These are phyloP conservation scores for Promerops cafer DNA, from an alignment of 2,113 vertebrate species.

Conservation along the genomic window DNA sequence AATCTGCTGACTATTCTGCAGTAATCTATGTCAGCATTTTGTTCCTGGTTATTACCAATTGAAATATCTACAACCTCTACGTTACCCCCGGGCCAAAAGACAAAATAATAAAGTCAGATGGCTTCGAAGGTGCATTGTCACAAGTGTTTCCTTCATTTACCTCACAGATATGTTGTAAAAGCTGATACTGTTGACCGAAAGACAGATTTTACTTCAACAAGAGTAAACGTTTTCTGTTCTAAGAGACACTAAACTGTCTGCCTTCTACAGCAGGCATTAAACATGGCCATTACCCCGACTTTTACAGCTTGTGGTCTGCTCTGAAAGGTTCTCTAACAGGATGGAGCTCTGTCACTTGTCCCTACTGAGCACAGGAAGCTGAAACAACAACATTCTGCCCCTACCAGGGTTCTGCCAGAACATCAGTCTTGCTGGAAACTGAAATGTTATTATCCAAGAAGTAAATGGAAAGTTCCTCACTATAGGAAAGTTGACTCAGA, in stretches of 20 bases:
- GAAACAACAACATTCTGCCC: neutral
- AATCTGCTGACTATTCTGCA: neutral
- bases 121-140: neutral
- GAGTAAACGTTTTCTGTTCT: neutral
- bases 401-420: neutral
- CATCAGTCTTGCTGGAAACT: neutral
- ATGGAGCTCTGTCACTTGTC: neutral
- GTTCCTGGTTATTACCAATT: neutral
- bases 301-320: neutral
- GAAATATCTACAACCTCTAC: neutral
- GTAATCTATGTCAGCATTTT: neutral
- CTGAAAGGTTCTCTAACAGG: neutral
- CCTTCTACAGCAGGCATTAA: neutral
- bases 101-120: neutral
- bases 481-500: slow-evolving; percentile 12
- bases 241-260: neutral
- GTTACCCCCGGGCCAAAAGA: neutral
- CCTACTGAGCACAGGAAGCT: neutral
- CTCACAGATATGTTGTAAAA: neutral
- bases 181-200: neutral
- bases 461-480: neutral
- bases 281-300: neutral
- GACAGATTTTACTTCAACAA: neutral
- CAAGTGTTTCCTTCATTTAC: neutral
- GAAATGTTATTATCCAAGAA: neutral